Evolutionary conservation across 1,140 invertebrate genomes (phyloP), one percentile per base, ranked within the genome.

Genomic region (Panulirus ornatus): DNA sequence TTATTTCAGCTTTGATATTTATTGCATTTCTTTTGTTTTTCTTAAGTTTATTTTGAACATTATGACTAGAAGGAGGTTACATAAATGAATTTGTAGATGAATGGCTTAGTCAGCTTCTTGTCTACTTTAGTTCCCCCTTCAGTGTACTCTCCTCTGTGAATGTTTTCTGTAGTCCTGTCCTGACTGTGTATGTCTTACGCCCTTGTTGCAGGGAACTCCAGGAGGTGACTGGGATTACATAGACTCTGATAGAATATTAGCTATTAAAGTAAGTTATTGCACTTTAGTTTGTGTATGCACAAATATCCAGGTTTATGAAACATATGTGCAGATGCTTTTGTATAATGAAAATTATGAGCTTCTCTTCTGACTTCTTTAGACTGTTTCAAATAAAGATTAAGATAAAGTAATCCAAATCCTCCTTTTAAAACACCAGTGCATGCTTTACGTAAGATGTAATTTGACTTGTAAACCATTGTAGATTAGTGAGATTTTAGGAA

Each of bases 161-260:
- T 34, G 19, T 38, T 76, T 87, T 63, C 44, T 90, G 34, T 83
- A 36, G 79, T 73, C 19, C 71, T 16, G 42, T 63, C 85, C 51
- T 83, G 54, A 82, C 63, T 87, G 51, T 87, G 42, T 91, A 51
- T 90, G 40, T 84, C 83, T 88, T 88, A 91, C 51, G 83, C 84
- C 73, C 81, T 84, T 90, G 71, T 92, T 92, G 70, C 92, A 92
- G 92, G 92, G 92, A 82, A 83, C 78, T 71, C 66, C 86, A 78
- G 86, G 85, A 66, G 89, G 82, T 44, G 89, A 71, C 73, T 92
- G 91, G 91, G 96, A 96, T 96, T 97, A 97, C 96, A 96, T 97
- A 94, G 97, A 97, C 93, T 96, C 97, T 94, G 96, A 97, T 94
- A 97, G 96, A 95, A 96, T 98, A 95, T 97, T 97, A 93, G 96